phyloP scores from a whole-genome alignment of 2,888 invertebrate genomes.

The Ernsta delagoae region DNA sequence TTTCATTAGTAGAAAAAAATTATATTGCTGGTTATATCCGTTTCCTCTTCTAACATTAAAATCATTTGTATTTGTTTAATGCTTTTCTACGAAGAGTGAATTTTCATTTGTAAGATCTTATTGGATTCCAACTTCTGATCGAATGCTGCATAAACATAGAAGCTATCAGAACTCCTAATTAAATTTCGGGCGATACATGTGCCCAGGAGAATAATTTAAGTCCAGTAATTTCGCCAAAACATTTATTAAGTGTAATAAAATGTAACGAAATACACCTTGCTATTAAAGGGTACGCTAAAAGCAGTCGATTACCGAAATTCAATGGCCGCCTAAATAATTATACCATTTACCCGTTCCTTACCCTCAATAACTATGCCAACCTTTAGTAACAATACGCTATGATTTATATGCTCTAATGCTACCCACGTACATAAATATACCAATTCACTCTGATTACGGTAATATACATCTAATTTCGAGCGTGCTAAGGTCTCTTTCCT shows the following conservation, averaged over 20 bases:
- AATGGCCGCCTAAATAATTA: slow-evolving; percentile 29
- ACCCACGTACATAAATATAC: slow-evolving; percentile 19
- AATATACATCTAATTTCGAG: slow-evolving; percentile 25
- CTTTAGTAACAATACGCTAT: slow-evolving; percentile 33
- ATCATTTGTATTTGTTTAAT: too few species aligned
- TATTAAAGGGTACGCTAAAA: slow-evolving; percentile 5
- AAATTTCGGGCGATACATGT: too few species aligned
- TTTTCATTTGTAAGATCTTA: too few species aligned
- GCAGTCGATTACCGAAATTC: slow-evolving; percentile 23
- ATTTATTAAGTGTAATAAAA: slow-evolving; percentile 3
- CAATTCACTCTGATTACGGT: slow-evolving; percentile 20
- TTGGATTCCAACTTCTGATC: too few species aligned
- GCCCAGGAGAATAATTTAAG: too few species aligned
- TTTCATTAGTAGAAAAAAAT: too few species aligned
- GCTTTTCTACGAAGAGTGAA: too few species aligned
- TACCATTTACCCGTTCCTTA: slow-evolving; percentile 20
- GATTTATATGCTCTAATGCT: slow-evolving; percentile 29
- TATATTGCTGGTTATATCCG: too few species aligned
- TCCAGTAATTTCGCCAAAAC: background rate
- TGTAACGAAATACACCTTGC: background rate
- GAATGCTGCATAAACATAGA: too few species aligned
- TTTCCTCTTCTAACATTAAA: too few species aligned
- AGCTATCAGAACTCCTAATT: too few species aligned
- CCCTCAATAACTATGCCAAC: slow-evolving; percentile 33
- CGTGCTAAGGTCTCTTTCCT: slow-evolving; percentile 22